Evolutionary conservation across 1,140 invertebrate genomes (phyloP), one percentile per base, ranked within the genome.

Genomic region (Galendromus occidentalis): DNA sequence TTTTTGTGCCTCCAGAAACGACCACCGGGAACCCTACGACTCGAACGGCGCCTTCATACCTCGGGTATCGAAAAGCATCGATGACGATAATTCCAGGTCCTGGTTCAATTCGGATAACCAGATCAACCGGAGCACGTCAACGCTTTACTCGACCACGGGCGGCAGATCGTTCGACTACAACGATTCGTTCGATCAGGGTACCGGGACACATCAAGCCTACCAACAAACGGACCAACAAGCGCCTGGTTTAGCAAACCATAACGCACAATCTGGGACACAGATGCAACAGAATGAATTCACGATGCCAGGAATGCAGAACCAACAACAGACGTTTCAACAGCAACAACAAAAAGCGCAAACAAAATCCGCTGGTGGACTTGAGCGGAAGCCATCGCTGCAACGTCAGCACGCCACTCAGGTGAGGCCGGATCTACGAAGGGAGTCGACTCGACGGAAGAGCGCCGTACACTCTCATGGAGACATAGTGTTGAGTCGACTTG

Each of bases 351-450:
- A 65, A 42, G 63, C 18, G 14, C 30, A 51, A 41, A 44, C 30
- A 29, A 42, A 41, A 42, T 20, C n/a, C 64, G 42, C 20, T 66
- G 44, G 64, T 42, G 20, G 69, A 72, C 44, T 71, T 70, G 44
- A 65, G 67, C 29, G 72, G 69, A 67, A 69, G 65, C 59, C 68
- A 33, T 59, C 51, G 22, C 22, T 59, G 33, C 51, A 59, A 25
- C 25, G 51, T 5, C 51, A 59, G 33, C 51, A 59, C 22, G 51
- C 51, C 2, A 59, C 51, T 29, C 51, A 59, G 51, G 51, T 59
- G 25, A n/a, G n/a, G n/a, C n/a, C n/a, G n/a, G n/a, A n/a, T n/a
- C n/a, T n/a, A n/a, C n/a, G n/a, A n/a, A n/a, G n/a, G n/a, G n/a
- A n/a, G n/a, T n/a, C n/a, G n/a, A n/a, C n/a, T n/a, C n/a, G n/a